Evolutionary conservation across 2,113 vertebrate genomes (phyloP), one percentile per base, ranked within the genome.

Genomic region (Hipposideros armiger): DNA sequence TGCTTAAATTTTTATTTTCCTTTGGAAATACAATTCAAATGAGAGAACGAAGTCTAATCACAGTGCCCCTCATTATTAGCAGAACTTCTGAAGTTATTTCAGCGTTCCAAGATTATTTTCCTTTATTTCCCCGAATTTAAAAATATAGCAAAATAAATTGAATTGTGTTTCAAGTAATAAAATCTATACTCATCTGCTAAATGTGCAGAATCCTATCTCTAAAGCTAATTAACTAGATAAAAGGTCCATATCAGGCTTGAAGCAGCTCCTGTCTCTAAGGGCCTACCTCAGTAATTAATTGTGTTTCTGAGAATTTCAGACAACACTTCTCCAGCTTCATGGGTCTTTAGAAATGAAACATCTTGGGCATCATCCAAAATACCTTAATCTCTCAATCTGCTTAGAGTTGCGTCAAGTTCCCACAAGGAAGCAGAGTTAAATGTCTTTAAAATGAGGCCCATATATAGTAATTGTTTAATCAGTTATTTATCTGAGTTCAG

Each of bases 221-320:
- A 91, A 94, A 97, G 74, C 84, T 98, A 98, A 98, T 98, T 97
- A 98, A 95, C 97, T 74, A 97, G 94, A 95, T 96, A 97, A 96
- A 98, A 97, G 95, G 93, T 97, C 96, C 94, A 5, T 98, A 98
- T 98, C 98, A 96, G 94, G 77, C 96, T 98, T 98, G 97, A 95
- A 96, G 98, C 98, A 95, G 88, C 97, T 97, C 94, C 74, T 96
- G 94, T 98, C 97, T 98, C 98, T 94, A 86, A 98, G 96, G 97
- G 36, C 90, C 94, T 95, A 97, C 95, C 88, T 95, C 93, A 36
- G 94, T 97, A 97, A 98, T 98, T 98, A 98, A 98, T 98, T 98
- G 91, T 96, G 95, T 98, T 98, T 98, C 96, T 91, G 87, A 50
- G 80, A 96, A 28, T 97, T 69, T 98, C 96, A 97, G 78, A 96